Conservation (phyloP, 2,888 invertebrate genomes). For the Coremacera marginata region DNA sequence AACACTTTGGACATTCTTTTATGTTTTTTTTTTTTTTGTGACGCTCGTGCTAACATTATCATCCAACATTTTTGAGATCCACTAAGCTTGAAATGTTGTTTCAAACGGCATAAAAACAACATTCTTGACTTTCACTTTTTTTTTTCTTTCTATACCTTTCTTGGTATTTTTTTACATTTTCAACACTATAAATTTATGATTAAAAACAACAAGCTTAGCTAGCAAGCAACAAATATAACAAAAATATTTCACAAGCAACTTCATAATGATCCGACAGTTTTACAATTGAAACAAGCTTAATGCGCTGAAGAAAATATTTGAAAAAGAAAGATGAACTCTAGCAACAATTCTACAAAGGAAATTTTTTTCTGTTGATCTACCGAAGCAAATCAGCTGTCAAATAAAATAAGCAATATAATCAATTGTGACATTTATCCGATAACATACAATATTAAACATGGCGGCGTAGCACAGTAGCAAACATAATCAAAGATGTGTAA, state of each 20-base stretch:
- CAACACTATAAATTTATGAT: too few relatives aligned
- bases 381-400: conserved; percentile 20
- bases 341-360: not conserved
- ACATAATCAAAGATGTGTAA: too few relatives aligned
- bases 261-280: conserved; percentile 18
- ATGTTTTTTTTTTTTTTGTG: too few relatives aligned
- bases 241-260: not conserved
- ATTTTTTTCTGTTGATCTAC: too few relatives aligned
- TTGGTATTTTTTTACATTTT: too few relatives aligned
- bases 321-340: conserved; percentile 1
- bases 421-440: conserved; percentile 28
- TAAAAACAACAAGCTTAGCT: too few relatives aligned
- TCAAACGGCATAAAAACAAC: conserved; percentile 8
- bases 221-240: not conserved
- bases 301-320: not conserved
- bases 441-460: conserved; percentile 1
- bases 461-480: not conserved
- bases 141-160: not conserved
- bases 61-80: not conserved
- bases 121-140: conserved; percentile 30
- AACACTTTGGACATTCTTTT: too few relatives aligned
- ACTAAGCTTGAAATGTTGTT: not conserved
- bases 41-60: too few relatives aligned
- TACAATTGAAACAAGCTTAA: not conserved
- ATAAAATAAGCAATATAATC: conserved; percentile 1